Percentiles rank a stretch among this genome's conserved stretches.
phyloP scores from a whole-genome alignment of 2,113 vertebrate genomes.

The Ceuthmochares aereus region DNA sequence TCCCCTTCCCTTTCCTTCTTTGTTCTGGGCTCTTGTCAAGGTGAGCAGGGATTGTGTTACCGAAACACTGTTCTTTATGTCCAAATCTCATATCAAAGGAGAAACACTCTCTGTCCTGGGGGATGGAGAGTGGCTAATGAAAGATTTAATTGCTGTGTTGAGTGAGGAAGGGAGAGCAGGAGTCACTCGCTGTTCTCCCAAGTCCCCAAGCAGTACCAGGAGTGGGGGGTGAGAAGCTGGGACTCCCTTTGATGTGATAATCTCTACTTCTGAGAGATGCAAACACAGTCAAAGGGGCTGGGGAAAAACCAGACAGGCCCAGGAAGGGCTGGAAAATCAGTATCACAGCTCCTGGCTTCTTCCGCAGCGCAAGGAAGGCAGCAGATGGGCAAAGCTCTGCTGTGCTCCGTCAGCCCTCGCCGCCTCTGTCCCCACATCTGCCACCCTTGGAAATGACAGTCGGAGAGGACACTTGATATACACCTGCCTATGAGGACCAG shows the following conservation, averaged over 20 bases:
- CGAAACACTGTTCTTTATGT: not conserved
- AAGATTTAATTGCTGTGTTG: not conserved
- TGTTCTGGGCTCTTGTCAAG: not conserved
- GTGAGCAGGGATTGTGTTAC: not conserved
- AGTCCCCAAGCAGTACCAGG: not conserved
- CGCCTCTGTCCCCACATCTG: rapidly evolving
- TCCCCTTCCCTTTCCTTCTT: not conserved
- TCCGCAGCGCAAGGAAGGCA: not conserved
- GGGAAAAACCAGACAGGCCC: not conserved
- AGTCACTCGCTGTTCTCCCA: not conserved
- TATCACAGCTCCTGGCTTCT: not conserved
- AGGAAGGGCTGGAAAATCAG: not conserved
- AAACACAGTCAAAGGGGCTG: not conserved
- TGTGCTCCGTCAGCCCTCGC: not conserved
- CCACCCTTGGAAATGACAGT: rapidly evolving
- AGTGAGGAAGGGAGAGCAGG: not conserved
- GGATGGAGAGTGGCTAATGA: not conserved
- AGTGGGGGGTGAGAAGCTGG: not conserved
- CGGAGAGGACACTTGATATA: rapidly evolving
- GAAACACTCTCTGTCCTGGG: not conserved
- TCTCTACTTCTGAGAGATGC: not conserved
- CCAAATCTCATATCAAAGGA: not conserved
- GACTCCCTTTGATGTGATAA: not conserved
- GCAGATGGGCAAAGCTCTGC: rapidly evolving
- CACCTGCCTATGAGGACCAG: rapidly evolving